Evolutionary conservation across 2,888 invertebrate species (phyloP), one percentile per base, ranked within the genome.

Genomic region (Tinea trinotella): DNA sequence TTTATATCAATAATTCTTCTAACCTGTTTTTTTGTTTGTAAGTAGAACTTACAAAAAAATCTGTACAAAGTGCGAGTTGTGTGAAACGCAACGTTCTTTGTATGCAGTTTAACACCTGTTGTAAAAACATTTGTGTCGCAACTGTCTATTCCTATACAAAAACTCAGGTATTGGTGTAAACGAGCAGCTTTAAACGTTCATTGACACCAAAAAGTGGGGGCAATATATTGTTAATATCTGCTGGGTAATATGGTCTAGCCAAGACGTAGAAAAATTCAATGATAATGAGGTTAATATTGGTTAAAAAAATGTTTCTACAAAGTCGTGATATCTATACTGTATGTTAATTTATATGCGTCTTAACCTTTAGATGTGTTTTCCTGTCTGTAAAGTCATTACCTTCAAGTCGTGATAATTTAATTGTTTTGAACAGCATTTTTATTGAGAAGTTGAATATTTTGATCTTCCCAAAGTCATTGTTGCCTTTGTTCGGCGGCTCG

Each of bases 81-180:
- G 12, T 40, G 12, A 40, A 40, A 40, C 40, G 40, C 40, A 12
- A 12, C 13, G 12, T 13, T 13, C n/a, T 40, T 40, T 40, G 40
- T 40, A 40, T 40, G 40, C 40, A 40, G 40, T 40, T 40, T 40
- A 40, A 40, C 40, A 40, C 40, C 13, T 40, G 40, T 40, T 40
- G 40, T 12, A 40, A 40, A 40, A 40, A 12, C 40, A 40, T 40
- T 40, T 40, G 40, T 40, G 40, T 40, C 40, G 40, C 40, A 40
- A 40, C 40, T 15, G 35, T 35, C 40, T 40, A 40, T 15, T 40
- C 40, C 40, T 40, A 40, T 7, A 40, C 40, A 40, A 40, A 40
- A 40, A 40, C 40, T 40, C 40, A 15, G 40, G 40, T 15, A 40
- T 40, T 40, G 40, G 40, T 15, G 40, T 12, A 40, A 40, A 40